phyloP scores from a whole-genome alignment of 2,797 vertebrate species.

The Scarus forsteni region DNA sequence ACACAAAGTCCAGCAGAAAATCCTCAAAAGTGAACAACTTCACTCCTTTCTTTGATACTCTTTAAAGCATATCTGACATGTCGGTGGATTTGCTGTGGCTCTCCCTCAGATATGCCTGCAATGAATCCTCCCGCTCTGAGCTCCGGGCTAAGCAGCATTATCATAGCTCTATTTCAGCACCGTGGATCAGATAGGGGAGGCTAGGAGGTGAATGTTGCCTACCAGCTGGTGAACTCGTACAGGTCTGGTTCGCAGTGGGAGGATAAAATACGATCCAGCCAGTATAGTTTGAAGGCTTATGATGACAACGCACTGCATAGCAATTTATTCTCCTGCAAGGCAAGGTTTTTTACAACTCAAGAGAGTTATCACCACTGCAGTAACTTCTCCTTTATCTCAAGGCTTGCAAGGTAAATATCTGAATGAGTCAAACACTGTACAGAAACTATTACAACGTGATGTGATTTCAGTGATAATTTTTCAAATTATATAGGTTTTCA shows the following conservation, averaged over 20 bases:
- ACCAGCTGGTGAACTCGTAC: constrained; percentile 38
- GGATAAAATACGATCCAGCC: constrained; percentile 37
- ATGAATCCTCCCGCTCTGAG: constrained; percentile 68
- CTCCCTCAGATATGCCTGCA: constrained; percentile 58
- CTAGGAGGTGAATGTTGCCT: constrained; percentile 34
- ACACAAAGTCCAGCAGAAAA: constrained; percentile 40
- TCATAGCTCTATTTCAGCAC: constrained; percentile 59
- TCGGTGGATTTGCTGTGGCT: constrained; percentile 64
- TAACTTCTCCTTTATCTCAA: constrained; percentile 12
- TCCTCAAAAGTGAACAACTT: constrained; percentile 53
- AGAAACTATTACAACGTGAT: background rate
- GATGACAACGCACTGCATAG: constrained; percentile 17
- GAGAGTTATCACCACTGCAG: constrained; percentile 10
- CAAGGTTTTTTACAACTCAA: constrained; percentile 7
- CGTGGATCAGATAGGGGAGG: constrained; percentile 48
- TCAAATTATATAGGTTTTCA: background rate
- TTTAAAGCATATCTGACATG: constrained; percentile 61
- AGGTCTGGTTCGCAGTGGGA: constrained; percentile 19
- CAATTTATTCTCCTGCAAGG: constrained; percentile 20
- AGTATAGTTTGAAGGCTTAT: constrained; percentile 40
- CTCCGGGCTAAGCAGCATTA: constrained; percentile 62
- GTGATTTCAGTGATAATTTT: background rate
- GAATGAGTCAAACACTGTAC: background rate
- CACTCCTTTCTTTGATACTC: constrained; percentile 47
- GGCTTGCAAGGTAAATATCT: constrained; percentile 3